A percentile compares a stretch with the other conserved stretches of the same genome.
Conservation (phyloP, 2,797 vertebrate species). For the Halcyon smyrnensis region DNA sequence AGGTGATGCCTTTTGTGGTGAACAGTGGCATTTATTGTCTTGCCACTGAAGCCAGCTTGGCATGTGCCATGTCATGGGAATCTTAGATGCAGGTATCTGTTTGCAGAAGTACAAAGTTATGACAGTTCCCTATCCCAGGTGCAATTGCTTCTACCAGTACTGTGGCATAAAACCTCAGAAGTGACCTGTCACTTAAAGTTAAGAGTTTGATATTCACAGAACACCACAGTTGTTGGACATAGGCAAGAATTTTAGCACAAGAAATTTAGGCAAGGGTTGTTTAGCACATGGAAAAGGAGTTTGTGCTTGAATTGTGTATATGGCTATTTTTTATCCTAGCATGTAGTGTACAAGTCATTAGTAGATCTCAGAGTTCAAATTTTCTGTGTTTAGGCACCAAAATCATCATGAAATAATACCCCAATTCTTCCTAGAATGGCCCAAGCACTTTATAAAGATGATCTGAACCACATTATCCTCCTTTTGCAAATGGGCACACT, state of each 20-base stretch:
- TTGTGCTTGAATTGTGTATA: neutral
- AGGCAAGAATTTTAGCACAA: constrained; percentile 15
- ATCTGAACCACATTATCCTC: neutral
- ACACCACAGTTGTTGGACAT: neutral
- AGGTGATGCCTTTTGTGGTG: neutral
- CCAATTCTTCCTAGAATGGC: neutral
- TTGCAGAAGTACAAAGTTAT: neutral
- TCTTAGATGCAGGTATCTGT: neutral
- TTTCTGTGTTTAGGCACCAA: constrained; percentile 25
- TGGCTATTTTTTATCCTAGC: neutral
- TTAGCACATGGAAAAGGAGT: neutral
- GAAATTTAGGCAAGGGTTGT: neutral
- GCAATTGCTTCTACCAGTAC: neutral
- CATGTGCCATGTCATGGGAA: fast-evolving
- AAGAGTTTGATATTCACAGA: neutral
- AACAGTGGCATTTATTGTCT: neutral
- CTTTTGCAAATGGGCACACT: neutral
- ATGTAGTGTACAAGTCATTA: neutral
- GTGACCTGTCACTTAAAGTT: neutral
- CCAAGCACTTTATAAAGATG: constrained; percentile 51
- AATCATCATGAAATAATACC: neutral
- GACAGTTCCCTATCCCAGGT: neutral
- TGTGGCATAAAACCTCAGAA: neutral
- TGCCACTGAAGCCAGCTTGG: neutral
- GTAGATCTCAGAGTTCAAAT: neutral